Percentiles rank a stretch among this genome's conserved stretches.
phyloP scores from a whole-genome alignment of 2,113 vertebrate species.

The Candoia aspera region DNA sequence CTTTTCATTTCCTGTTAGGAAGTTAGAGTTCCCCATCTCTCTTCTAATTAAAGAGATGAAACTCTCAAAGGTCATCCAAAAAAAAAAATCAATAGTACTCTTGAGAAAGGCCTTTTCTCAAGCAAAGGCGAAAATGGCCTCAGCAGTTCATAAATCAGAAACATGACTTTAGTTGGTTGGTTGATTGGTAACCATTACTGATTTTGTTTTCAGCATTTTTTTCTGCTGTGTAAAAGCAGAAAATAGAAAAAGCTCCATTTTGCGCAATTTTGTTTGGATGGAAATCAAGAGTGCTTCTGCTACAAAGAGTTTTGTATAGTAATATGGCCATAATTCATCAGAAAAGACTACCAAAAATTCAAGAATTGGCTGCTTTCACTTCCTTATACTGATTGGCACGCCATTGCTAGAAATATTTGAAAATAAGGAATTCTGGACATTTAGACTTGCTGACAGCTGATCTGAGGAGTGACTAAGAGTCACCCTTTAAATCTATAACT shows the following conservation, averaged over 20 bases:
- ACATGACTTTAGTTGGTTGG: not conserved
- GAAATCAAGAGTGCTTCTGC: conserved; percentile 35
- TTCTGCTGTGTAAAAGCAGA: not conserved
- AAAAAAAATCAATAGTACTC: not conserved
- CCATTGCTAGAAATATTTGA: not conserved
- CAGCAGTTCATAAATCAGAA: conserved; percentile 29
- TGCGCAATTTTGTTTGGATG: conserved; percentile 17
- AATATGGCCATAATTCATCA: not conserved
- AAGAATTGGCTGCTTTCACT: conserved; percentile 5
- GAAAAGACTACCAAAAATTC: not conserved
- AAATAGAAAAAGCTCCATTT: not conserved
- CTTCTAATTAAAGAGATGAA: conserved; percentile 29
- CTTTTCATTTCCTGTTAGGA: conserved; percentile 12
- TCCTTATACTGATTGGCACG: not conserved
- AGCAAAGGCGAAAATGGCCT: conserved; percentile 30
- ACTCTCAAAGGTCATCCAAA: conserved; percentile 7
- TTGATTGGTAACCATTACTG: not conserved
- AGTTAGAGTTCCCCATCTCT: not conserved
- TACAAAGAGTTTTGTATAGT: not conserved
- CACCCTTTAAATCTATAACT: not conserved
- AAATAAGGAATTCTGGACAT: conserved; percentile 7
- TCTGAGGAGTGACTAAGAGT: not conserved
- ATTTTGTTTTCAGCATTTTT: not conserved
- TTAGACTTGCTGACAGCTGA: not conserved
- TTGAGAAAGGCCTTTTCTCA: conserved; percentile 31